Evolutionary conservation across 2,113 vertebrate species (phyloP), one percentile per base, ranked within the genome.

Genomic region (Heteronetta atricapilla): DNA sequence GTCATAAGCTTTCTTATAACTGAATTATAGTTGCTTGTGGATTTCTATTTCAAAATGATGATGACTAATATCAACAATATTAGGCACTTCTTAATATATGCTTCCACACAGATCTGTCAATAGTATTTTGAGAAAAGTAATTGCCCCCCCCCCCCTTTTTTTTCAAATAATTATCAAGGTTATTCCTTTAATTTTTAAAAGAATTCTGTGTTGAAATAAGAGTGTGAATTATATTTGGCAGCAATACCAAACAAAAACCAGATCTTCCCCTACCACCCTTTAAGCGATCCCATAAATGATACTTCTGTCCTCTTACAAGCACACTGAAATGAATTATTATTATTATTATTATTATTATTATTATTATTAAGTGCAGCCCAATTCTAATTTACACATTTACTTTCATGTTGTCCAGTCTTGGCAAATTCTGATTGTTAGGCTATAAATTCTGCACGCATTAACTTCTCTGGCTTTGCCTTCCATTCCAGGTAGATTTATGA

Each of bases 201-300:
- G 20, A 75, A 90, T 77, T 95, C 62, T 62, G 58, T 80, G 81
- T 50, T 86, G 84, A 97, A 95, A 85, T 80, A 94, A 89, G 90
- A 88, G 90, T 93, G 95, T 93, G 86, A 96, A 95, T 82, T 84
- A 33, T 82, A 90, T 96, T 95, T 95, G 96, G 76, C 93, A 96
- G 76, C 69, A 88, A 55, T 50, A 74, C 31, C 72, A 50, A 94
- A 88, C 59, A 79, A 82, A 90, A 4, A 0, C 3, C n/a, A 82
- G 34, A 66, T 73, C 55, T 52, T 84, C 59, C 18, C 90, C 55
- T 88, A 64, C 40, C 21, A 80, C 28, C 44, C 72, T 68, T 82
- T 82, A 50, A 80, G 42, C 15, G 21, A 85, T 82, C 63, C 38
- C 23, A 90, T 82, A 93, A 93, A 80, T 91, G 29, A 84, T 90